phyloP scores from a whole-genome alignment of 2,113 vertebrate species.

The Oreotrochilus melanogaster region DNA sequence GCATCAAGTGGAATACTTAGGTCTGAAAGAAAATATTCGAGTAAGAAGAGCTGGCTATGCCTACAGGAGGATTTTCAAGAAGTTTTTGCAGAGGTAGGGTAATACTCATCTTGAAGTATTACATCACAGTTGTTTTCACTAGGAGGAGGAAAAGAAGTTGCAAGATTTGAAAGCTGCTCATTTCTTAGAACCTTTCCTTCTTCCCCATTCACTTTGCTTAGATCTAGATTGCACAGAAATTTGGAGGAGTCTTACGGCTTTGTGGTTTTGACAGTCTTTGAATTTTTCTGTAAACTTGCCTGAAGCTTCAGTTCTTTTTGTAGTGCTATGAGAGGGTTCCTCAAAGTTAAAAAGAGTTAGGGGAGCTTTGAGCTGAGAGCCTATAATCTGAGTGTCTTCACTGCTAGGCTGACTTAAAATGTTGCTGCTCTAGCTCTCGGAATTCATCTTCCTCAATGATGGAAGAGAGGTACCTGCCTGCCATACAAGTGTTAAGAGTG shows the following conservation, averaged over 20 bases:
- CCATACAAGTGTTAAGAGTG: background rate
- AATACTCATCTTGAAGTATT: background rate
- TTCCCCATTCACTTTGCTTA: background rate
- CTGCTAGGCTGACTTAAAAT: background rate
- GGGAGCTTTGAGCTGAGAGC: background rate
- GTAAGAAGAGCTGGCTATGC: constrained; percentile 97
- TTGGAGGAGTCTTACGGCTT: background rate
- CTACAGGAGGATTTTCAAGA: constrained; percentile 92
- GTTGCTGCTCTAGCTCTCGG: background rate
- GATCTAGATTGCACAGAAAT: background rate
- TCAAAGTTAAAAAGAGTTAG: background rate
- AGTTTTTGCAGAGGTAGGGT: constrained; percentile 94
- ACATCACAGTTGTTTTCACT: background rate
- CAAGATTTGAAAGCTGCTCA: background rate
- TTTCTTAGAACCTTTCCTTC: background rate
- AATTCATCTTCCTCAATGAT: background rate
- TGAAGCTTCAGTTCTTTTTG: background rate
- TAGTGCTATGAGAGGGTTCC: background rate
- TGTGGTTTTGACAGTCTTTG: background rate
- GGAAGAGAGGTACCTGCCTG: background rate
- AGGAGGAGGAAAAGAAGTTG: background rate
- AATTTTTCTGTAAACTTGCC: background rate
- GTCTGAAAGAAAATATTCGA: constrained; percentile 96
- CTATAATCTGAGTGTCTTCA: background rate
- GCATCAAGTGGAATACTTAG: constrained; percentile 97